Percentiles rank a stretch among this genome's conserved stretches.
Conservation (phyloP, 2,888 invertebrate genomes). For the Pollenia angustigena region DNA sequence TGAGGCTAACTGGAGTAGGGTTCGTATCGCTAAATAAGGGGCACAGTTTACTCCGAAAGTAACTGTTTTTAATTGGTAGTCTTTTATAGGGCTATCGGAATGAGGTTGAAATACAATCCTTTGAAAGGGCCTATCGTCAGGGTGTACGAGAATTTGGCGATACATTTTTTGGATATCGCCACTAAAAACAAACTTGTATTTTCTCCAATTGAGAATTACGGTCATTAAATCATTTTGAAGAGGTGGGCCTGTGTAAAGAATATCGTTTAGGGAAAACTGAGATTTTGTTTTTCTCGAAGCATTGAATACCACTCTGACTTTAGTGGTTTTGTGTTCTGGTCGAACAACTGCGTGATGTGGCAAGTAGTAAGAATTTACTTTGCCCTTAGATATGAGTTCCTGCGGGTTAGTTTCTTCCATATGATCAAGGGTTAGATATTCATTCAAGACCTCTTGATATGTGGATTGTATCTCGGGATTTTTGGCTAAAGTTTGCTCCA, state of each 20-base stretch:
- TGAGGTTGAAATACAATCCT: conserved; percentile 65
- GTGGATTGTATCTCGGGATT: background rate
- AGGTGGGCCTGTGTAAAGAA: conserved; percentile 59
- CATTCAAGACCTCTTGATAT: conserved; percentile 37
- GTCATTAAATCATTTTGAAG: conserved; percentile 63
- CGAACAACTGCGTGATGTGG: conserved; percentile 70
- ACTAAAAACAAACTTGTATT: conserved; percentile 66
- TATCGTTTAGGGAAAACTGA: conserved; percentile 61
- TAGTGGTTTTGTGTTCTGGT: conserved; percentile 66
- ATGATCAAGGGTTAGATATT: conserved; percentile 52
- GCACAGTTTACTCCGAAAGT: conserved; percentile 70
- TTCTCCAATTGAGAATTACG: conserved; percentile 54
- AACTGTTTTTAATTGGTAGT: conserved; percentile 62
- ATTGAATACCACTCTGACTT: conserved; percentile 72
- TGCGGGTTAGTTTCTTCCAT: conserved; percentile 29
- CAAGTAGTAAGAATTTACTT: background rate
- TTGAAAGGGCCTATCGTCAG: conserved; percentile 64
- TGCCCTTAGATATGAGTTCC: conserved; percentile 44
- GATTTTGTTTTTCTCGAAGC: conserved; percentile 63
- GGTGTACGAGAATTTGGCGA: conserved; percentile 65
- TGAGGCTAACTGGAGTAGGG: conserved; percentile 50
- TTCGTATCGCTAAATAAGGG: conserved; percentile 55
- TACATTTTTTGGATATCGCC: conserved; percentile 74
- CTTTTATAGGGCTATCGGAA: conserved; percentile 12
- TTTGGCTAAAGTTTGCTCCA: conserved; percentile 34